Percentiles rank a stretch among this genome's conserved stretches.
These are phyloP conservation scores for Drosophila glabriapex DNA, from an alignment of 2,888 invertebrate species.

Conservation along the genomic window DNA sequence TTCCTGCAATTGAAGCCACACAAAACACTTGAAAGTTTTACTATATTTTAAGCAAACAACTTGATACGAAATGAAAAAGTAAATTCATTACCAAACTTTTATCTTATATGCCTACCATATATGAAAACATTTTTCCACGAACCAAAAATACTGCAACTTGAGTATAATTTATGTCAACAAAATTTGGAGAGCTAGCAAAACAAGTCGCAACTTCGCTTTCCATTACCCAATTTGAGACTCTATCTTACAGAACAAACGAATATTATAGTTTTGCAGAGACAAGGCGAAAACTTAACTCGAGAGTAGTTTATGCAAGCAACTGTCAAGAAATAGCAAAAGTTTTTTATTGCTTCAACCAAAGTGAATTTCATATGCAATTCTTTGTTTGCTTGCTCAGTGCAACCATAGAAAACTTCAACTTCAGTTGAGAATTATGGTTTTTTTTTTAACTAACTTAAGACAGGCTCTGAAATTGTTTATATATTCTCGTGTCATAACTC, in stretches of 20 bases:
- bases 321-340: conserved; percentile 9
- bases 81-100: conserved; percentile 36
- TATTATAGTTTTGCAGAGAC: conserved; percentile 5
- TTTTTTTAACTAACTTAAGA: neutral
- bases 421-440: neutral
- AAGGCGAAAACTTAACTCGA: neutral
- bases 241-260: conserved; percentile 1
- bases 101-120: conserved; percentile 3
- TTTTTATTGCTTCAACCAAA: conserved; percentile 29
- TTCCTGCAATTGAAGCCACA: neutral
- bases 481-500: conserved; percentile 1
- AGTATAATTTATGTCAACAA: conserved; percentile 20
- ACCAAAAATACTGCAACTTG: conserved; percentile 2
- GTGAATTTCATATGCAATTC: conserved; percentile 16
- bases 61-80: conserved; percentile 13
- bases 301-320: conserved; percentile 12
- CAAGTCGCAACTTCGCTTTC: neutral
- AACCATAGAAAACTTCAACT: neutral
- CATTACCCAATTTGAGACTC: conserved; percentile 9
- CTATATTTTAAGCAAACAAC: neutral
- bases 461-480: neutral
- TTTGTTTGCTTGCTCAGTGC: neutral
- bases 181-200: neutral
- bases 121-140: conserved; percentile 2
- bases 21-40: conserved; percentile 11